Evolutionary conservation across 64 coral and sea anemone genomes (phyloP), one percentile per base, ranked within the genome.

Genomic region (Pocillopora verrucosa): DNA sequence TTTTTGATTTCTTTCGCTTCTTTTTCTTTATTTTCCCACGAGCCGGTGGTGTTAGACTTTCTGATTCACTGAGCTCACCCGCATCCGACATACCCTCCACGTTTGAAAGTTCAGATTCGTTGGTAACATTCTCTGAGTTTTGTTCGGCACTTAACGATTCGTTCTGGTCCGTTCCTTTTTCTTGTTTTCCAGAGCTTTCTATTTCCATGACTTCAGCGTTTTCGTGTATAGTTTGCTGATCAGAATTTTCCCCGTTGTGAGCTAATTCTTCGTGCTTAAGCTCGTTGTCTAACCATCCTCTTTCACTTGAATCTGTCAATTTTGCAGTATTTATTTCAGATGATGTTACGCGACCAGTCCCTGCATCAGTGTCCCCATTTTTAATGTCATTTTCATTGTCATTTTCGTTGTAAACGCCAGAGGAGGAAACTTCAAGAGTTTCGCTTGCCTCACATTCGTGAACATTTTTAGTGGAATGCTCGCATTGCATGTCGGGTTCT

Each of bases 61-160:
- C 95, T 13, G 87, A 60, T 34, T 97, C 95, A 60, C 95, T 97
- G n/a, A 97, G 68, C 73, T 97, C 95, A 38, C 93, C 95, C 6
- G 95, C 95, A 78, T 97, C 95, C 13, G 95, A 97, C 95, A 97
- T 97, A 74, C 95, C 95, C 84, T 97, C 95, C 22, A 91, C 93
- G 60, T 97, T 93, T 17, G 95, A 97, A 5, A 92, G 56, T 92
- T 97, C 95, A 13, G 95, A 88, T 57, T 97, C 92, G 17, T 85
- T 70, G 20, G 41, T n/a, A 22, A 72, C 38, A 85, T 70, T 85
- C 34, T 85, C 82, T 1, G 65, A 51, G 35, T 68, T 84, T 45
- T 67, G 80, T 30, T 84, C 61, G 13, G 20, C 36, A 84, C n/a
- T 64, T 9, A 15, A 84, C 2, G 63, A 84, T 51, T 22, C 68